Evolutionary conservation across 2,888 invertebrate genomes (phyloP), one percentile per base, ranked within the genome.

Genomic region (Oligia strigilis): DNA sequence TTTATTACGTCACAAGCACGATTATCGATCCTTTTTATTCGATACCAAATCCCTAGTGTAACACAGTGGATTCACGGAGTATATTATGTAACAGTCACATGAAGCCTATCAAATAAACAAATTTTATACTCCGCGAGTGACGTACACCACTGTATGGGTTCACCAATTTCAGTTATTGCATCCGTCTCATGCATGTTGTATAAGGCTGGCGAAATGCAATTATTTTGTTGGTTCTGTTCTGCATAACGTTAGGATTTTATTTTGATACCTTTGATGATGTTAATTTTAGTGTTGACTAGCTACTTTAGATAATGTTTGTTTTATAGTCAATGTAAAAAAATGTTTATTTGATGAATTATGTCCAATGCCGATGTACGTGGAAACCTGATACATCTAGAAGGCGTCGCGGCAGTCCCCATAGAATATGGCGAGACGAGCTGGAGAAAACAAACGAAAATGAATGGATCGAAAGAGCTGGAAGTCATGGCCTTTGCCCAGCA

Each of bases 101-200:
- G 75, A 78, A 83, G 72, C 75, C 60, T 87, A 90, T 90, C 90
- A 91, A 92, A 90, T 89, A 89, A 91, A 90, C 89, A 91, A 90
- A 91, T 89, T 90, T 85, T 79, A 84, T 80, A 82, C 85, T 76
- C 74, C 52, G 55, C 72, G 74, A 69, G 70, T 88, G 85, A 83
- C 72, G 65, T 70, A 83, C 58, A 64, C 72, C 67, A 52, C 40
- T 75, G 55, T 74, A 84, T 75, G 69, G 79, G 67, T 77, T 77
- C 71, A 78, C 87, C 91, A 91, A 90, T 92, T 91, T 87, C 80
- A 77, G 90, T 92, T 91, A 93, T 93, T 92, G 92, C 92, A 91
- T 89, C 81, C 71, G 87, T 82, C 90, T 91, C 93, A 93, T 93
- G 91, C 91, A 93, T 93, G 89, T 90, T 93, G 90, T 85, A 93